Base-by-base conservation (phyloP, 1,140 invertebrate genomes). In the Nasonia vitripennis region DNA sequence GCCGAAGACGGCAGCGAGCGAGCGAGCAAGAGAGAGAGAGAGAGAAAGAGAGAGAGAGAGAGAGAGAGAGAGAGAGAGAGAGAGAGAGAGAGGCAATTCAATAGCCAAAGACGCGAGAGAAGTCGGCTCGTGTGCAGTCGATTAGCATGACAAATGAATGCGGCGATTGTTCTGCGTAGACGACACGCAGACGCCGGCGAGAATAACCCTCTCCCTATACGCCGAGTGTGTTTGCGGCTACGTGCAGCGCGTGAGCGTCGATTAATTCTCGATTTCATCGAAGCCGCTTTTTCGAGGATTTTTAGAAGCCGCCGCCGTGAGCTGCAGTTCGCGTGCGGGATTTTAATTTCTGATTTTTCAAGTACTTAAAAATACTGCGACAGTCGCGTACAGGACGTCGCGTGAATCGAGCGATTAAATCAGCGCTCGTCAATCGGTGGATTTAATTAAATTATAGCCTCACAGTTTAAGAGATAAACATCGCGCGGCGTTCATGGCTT, bases 81-180 rank as follows among this genome's bases (percentile, higher is more conserved):
- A 37, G 34, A 37, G 34, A 37, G 34, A 37, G 41, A 80, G 67
- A 41, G 48, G 45, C 41, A 67, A 86, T 74, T 86, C 80, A 81
- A 78, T 83, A 71, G 27, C n/a, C 14, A 7, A 41, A 83, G 79
- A 81, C 55, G 10, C 55, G 17, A 62, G 55, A 62, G n/a, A 74
- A 79, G 48, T 79, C 27, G 77, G 31, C 82, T 78, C 62, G 34
- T 83, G 62, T 41, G 62, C 75, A 78, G 48, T 31, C 45, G 77
- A 83, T 83, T 86, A 86, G 84, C 77, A 86, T 86, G 67, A 86
- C 80, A 83, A 73, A 31, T 41, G 73, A 75, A 82, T 79, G 10
- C 10, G 45, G 23, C 78, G 74, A 87, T 87, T 86, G 80, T 83
- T 81, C 75, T 81, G 67, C 55, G 83, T 77, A 85, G 78, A 87